Evolutionary conservation across 2,797 vertebrate species (phyloP).

Genomic region (Labeo calbasu): DNA sequence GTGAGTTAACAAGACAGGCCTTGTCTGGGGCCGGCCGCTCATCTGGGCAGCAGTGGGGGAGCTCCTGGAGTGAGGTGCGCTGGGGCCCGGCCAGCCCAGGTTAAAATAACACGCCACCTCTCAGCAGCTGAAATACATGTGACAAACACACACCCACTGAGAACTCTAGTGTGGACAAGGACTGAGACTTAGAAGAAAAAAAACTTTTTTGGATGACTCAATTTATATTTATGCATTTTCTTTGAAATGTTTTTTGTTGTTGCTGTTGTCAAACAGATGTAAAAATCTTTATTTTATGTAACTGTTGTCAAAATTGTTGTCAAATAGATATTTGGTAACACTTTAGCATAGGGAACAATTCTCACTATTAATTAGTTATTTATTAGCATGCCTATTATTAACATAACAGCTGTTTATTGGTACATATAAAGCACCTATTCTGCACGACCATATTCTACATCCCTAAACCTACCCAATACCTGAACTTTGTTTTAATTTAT

Average conservation of each 20-base stretch:
- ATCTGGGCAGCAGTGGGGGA: slow-evolving; percentile 78
- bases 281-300: too few relatives aligned
- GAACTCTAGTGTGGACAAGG: slow-evolving; percentile 50
- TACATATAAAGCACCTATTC: too few relatives aligned
- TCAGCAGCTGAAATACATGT: slow-evolving; percentile 57
- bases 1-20: slow-evolving; percentile 78
- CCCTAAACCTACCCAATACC: too few relatives aligned
- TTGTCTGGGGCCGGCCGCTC: slow-evolving; percentile 78
- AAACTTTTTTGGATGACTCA: slow-evolving; percentile 10
- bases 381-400: too few relatives aligned
- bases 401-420: too few relatives aligned
- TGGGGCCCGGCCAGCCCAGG: slow-evolving; percentile 66
- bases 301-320: background rate
- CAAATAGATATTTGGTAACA: background rate
- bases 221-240: background rate
- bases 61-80: slow-evolving; percentile 62
- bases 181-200: slow-evolving; percentile 60
- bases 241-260: background rate
- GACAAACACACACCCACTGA: slow-evolving; percentile 14
- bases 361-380: too few relatives aligned
- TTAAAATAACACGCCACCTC: slow-evolving; percentile 75
- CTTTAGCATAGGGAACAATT: too few relatives aligned
- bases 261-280: background rate
- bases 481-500: background rate
- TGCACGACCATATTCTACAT: too few relatives aligned